Conservation (phyloP, 2,888 invertebrate genomes). For the Brachypterus glaber region DNA sequence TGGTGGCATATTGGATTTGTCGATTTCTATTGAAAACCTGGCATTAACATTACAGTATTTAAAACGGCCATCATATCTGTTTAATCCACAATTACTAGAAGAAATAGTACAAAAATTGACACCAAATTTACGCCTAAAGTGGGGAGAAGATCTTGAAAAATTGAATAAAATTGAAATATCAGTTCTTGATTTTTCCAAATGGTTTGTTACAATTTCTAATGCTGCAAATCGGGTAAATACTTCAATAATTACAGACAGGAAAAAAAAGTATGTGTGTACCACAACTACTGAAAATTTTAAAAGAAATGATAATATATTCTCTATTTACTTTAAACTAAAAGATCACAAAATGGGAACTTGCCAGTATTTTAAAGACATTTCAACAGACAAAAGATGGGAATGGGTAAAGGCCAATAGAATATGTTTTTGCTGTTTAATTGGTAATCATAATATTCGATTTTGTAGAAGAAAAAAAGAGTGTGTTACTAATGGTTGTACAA, state of each 20-base stretch:
- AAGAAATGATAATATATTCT: background rate
- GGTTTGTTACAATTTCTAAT: constrained; percentile 2
- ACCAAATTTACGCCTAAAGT: background rate
- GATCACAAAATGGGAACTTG: constrained; percentile 4
- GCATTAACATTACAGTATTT: constrained; percentile 3
- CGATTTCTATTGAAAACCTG: constrained; percentile 2
- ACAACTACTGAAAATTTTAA: background rate
- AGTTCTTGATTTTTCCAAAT: constrained; percentile 3
- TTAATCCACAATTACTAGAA: constrained; percentile 2
- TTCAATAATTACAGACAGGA: background rate
- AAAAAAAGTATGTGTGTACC: constrained; percentile 3
- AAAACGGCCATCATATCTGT: constrained; percentile 2
- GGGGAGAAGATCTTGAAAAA: background rate
- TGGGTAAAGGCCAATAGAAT: background rate
- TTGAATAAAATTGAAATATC: constrained; percentile 1
- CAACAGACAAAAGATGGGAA: constrained; percentile 2
- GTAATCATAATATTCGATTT: background rate
- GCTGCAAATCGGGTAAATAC: background rate
- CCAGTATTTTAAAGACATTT: background rate
- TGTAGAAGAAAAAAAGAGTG: constrained; percentile 2
- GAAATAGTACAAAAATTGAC: constrained; percentile 4
- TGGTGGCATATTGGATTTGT: constrained; percentile 1
- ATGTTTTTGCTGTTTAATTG: background rate
- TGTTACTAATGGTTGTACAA: constrained; percentile 1
- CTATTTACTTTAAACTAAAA: constrained; percentile 1